Evolutionary conservation across 2,113 vertebrate genomes (phyloP), one percentile per base, ranked within the genome.

Genomic region (Pedionomus torquatus): DNA sequence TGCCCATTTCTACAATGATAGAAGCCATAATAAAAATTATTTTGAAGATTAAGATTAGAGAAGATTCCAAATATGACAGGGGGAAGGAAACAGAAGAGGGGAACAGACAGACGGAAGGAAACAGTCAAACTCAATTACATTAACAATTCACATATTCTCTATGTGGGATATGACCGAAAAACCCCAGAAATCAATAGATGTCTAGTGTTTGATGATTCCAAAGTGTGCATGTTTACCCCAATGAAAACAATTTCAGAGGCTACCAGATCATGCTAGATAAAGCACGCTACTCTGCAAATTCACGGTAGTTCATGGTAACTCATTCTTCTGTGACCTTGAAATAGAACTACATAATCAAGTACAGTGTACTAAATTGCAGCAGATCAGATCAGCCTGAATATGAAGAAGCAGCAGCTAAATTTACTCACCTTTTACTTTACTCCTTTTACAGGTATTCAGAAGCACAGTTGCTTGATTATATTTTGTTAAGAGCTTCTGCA

Each of bases 401-500:
- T 7, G 18, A 84, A 58, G 60, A 81, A 96, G 72, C 30, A 61
- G 33, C 12, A 65, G 75, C 20, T 58, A 64, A 37, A 61, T 82
- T 43, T 61, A 97, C 97, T 85, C 46, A 98, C 97, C 97, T 97
- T 94, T 98, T 87, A 88, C 72, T 52, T 94, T 94, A 84, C 95
- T 97, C 35, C 95, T 97, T 49, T 98, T 85, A 76, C 43, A 90
- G 39, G 86, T 65, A 80, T 93, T 95, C 60, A 99, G 41, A 51
- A 98, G 95, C 37, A 69, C 33, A 89, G 93, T 96, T 43, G 98
- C 97, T 79, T 98, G 91, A 43, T 98, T 95, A 37, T 99, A 99
- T 49, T 77, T 94, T 58, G 60, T 93, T 49, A 99, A 97, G 35
- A 99, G 96, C 37, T 58, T 94, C 95, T 98, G 97, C 66, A 99